Evolutionary conservation across 2,888 invertebrate genomes (phyloP).

Genomic region (Leucania comma): DNA sequence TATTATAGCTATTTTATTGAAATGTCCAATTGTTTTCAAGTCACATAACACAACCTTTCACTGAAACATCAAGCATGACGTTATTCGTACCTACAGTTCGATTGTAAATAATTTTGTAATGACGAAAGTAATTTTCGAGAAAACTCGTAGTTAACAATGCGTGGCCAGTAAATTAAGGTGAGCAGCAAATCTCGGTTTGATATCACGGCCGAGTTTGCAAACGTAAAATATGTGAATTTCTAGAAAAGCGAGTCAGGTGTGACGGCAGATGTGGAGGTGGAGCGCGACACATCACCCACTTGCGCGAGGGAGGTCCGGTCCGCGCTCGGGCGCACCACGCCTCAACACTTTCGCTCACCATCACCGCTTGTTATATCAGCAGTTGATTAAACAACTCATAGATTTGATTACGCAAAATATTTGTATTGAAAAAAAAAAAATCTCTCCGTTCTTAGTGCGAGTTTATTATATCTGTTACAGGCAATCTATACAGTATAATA

Average conservation of each 20-base stretch:
- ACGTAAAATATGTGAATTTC: slow-evolving; percentile 77
- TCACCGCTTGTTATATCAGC: slow-evolving; percentile 59
- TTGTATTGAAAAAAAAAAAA: neutral
- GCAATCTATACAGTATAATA: no score
- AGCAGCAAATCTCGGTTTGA: slow-evolving; percentile 69
- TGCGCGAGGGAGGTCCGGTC: slow-evolving; percentile 67
- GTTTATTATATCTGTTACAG: no score
- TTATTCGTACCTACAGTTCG: slow-evolving; percentile 33
- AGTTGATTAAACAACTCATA: slow-evolving; percentile 41
- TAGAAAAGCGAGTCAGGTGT: slow-evolving; percentile 77
- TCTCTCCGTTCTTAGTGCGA: no score
- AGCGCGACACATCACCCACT: slow-evolving; percentile 84
- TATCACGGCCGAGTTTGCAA: slow-evolving; percentile 71
- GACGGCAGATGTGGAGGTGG: slow-evolving; percentile 76
- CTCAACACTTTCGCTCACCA: slow-evolving; percentile 82
- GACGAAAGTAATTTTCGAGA: slow-evolving; percentile 59
- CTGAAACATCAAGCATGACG: slow-evolving; percentile 62
- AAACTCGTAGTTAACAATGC: slow-evolving; percentile 72
- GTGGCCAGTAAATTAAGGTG: slow-evolving; percentile 69
- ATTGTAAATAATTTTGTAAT: slow-evolving; percentile 47
- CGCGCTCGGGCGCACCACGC: slow-evolving; percentile 63
- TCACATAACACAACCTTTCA: slow-evolving; percentile 64
- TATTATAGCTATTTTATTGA: slow-evolving; percentile 37
- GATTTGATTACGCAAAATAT: slow-evolving; percentile 39
- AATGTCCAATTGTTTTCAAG: slow-evolving; percentile 29